phyloP scores from a whole-genome alignment of 2,113 vertebrate genomes.

The Tachycineta bicolor region DNA sequence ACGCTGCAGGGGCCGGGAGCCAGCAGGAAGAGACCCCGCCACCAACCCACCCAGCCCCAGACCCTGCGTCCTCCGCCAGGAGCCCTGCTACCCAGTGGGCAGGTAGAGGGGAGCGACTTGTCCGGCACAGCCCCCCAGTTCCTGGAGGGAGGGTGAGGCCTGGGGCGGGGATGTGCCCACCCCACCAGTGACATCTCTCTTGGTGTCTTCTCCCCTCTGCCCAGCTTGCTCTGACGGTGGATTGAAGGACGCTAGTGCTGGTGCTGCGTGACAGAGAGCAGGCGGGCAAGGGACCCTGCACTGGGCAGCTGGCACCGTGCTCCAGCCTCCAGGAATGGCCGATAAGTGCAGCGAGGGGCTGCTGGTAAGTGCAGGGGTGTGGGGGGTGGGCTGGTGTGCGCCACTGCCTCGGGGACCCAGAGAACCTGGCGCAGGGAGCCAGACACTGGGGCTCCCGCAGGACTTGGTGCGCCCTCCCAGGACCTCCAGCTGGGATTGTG shows the following conservation, averaged over 20 bases:
- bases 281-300: neutral
- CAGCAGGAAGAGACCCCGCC: neutral
- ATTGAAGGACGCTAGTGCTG: neutral
- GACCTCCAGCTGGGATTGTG: rapidly evolving
- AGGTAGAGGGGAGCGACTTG: neutral
- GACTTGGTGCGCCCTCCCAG: rapidly evolving
- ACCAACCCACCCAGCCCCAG: rapidly evolving
- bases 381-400: neutral
- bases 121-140: neutral
- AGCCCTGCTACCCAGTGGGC: neutral
- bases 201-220: conserved; percentile 9
- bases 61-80: neutral
- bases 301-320: neutral
- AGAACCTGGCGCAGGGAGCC: rapidly evolving
- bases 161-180: neutral
- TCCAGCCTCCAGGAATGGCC: conserved; percentile 64
- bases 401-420: rapidly evolving
- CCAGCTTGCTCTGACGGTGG: conserved; percentile 42
- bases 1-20: neutral
- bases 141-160: neutral
- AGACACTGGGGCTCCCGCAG: rapidly evolving
- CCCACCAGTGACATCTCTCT: conserved; percentile 11
- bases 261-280: neutral
- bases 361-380: conserved; percentile 50
- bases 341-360: conserved; percentile 73